phyloP scores from a whole-genome alignment of 2,113 vertebrate species.

The Labrus mixtus region DNA sequence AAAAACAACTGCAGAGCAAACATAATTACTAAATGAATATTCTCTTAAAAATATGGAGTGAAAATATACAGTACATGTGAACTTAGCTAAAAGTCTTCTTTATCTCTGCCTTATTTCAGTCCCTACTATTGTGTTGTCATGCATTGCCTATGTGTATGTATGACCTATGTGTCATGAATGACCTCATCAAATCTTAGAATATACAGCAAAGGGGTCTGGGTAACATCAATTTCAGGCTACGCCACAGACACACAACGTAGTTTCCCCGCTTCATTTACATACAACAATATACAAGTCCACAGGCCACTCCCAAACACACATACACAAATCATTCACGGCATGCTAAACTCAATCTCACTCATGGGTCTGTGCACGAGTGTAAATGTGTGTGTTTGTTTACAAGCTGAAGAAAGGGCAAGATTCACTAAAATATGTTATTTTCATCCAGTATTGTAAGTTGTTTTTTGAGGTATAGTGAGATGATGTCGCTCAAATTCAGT shows the following conservation, averaged over 20 bases:
- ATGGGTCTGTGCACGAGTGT: conserved; percentile 12
- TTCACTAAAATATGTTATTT: conserved; percentile 41
- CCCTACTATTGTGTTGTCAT: conserved; percentile 1
- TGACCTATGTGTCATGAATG: conserved; percentile 54
- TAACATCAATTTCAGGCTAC: conserved; percentile 60
- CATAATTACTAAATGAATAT: no score
- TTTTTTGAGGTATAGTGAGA: conserved; percentile 1
- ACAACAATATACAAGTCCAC: conserved; percentile 79
- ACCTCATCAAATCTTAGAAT: conserved; percentile 64
- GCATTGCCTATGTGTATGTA: conserved; percentile 17
- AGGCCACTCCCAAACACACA: conserved; percentile 65
- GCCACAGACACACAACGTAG: conserved; percentile 30
- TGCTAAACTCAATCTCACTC: conserved; percentile 74
- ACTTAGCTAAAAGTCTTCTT: neutral
- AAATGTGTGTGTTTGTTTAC: conserved; percentile 18
- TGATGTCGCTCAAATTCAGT: conserved; percentile 1
- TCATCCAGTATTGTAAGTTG: conserved; percentile 20
- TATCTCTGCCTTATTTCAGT: neutral
- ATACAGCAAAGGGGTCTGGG: conserved; percentile 65
- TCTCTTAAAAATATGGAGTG: no score
- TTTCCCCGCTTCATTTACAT: conserved; percentile 75
- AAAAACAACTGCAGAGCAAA: no score
- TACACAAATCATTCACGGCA: conserved; percentile 67
- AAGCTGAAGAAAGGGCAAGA: conserved; percentile 14
- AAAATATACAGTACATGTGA: neutral